A percentile compares a stretch with the other conserved stretches of the same genome.
Conservation (phyloP, 2,797 vertebrate genomes). For the Hippoglossus hippoglossus region DNA sequence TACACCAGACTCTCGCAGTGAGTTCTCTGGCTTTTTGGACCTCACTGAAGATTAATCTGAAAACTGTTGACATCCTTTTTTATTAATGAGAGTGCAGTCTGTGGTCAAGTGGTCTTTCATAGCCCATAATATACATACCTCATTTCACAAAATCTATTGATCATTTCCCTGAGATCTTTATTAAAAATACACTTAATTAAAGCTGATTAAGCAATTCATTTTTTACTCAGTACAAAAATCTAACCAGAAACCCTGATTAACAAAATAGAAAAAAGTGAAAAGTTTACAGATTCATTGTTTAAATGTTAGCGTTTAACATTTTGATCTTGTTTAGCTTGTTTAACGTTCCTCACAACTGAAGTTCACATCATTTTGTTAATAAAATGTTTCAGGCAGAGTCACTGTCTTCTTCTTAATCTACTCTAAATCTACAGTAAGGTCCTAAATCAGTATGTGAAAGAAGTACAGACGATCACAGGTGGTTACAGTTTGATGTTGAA, state of each 20-base stretch:
- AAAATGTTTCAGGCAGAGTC: no score
- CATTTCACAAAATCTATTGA: neutral
- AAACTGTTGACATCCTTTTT: neutral
- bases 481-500: neutral
- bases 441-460: neutral
- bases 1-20: no score
- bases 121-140: neutral
- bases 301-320: no score
- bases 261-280: neutral
- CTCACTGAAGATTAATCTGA: neutral
- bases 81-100: neutral
- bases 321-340: no score
- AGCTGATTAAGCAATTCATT: neutral
- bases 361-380: no score
- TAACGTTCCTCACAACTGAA: no score
- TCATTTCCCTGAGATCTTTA: neutral
- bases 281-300: neutral
- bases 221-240: neutral
- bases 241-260: neutral
- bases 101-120: neutral
- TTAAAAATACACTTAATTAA: constrained; percentile 1
- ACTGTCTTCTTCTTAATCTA: no score
- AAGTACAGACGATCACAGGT: neutral
- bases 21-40: no score
- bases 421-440: neutral